Evolutionary conservation across 1,140 invertebrate species (phyloP), one percentile per base, ranked within the genome.

Genomic region (Drosophila guanche): DNA sequence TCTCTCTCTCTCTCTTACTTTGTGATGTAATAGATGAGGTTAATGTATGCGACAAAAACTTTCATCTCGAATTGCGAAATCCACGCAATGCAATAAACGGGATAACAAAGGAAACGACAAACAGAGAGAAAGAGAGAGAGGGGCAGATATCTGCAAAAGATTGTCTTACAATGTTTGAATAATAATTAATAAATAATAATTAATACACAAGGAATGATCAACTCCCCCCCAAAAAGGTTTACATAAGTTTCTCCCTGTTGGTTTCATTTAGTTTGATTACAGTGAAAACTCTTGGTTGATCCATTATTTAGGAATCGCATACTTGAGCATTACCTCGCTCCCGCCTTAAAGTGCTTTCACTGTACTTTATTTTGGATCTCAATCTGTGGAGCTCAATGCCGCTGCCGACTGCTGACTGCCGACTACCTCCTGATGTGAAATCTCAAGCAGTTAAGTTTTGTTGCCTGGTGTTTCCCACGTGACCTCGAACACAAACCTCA

Each of bases 401-500:
- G 53, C 54, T 23, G 54, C 54, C 16, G 16, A 20, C 16, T 20
- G 16, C 16, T 20, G 16, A 1, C 1, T 7, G 42, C 20, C 45
- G 55, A 20, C n/a, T 40, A 14, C 10, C 14, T 41, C 33, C 52
- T 63, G 71, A 75, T 57, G 72, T 75, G 71, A 75, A 75, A 75
- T 67, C 74, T 74, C 33, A 58, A 40, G 16, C 60, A 66, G 53
- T 75, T 51, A 75, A 75, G 62, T 68, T 57, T 56, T 45, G 40
- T 55, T 52, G 29, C 16, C 55, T 71, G 47, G 67, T 57, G 66
- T 76, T 86, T 75, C 76, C 77, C 60, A 70, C 70, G 71, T 88
- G 83, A 88, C 83, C 83, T 88, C 83, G 25, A 88, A 88, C 62
- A 48, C 71, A 88, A 88, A 88, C 83, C 83, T 88, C 83, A 88